Evolutionary conservation across 1,140 invertebrate genomes (phyloP).

Genomic region (Zaprionus ghesquierei): DNA sequence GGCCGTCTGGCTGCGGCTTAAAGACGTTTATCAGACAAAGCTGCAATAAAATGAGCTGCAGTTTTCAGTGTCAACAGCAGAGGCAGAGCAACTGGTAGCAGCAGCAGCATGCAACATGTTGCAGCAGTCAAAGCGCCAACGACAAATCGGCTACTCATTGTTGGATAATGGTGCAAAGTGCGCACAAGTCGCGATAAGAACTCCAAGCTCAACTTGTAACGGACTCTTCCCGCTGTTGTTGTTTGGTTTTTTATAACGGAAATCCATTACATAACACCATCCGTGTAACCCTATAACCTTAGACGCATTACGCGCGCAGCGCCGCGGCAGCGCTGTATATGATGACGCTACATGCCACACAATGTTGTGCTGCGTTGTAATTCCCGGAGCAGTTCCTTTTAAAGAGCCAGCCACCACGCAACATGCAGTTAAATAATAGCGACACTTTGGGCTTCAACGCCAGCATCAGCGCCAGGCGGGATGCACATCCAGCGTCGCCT

Average conservation of each 20-base stretch:
- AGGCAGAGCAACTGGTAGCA: conserved; percentile 7
- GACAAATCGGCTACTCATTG: conserved; percentile 55
- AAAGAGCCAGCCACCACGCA: conserved; percentile 36
- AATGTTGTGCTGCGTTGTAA: conserved; percentile 23
- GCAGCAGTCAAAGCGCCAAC: conserved; percentile 29
- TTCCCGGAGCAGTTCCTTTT: conserved; percentile 55
- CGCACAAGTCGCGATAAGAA: conserved; percentile 15
- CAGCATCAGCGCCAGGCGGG: conserved; percentile 33
- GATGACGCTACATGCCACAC: background rate
- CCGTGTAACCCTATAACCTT: conserved; percentile 55
- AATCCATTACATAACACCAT: conserved; percentile 52
- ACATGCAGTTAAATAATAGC: conserved; percentile 74
- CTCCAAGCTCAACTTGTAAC: conserved; percentile 1
- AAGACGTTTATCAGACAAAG: conserved; percentile 38
- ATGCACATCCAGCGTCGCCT: background rate
- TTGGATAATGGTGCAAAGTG: conserved; percentile 38
- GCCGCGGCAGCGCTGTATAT: background rate
- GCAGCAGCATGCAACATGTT: conserved; percentile 29
- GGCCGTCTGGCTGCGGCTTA: conserved; percentile 21
- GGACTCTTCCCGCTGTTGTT: background rate
- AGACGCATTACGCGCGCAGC: conserved; percentile 18
- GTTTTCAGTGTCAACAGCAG: conserved; percentile 53
- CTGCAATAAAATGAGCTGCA: conserved; percentile 33
- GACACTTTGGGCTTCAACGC: conserved; percentile 69
- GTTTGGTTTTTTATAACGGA: conserved; percentile 12